phyloP scores from a whole-genome alignment of 2,888 invertebrate species.

The Craniophora ligustri region DNA sequence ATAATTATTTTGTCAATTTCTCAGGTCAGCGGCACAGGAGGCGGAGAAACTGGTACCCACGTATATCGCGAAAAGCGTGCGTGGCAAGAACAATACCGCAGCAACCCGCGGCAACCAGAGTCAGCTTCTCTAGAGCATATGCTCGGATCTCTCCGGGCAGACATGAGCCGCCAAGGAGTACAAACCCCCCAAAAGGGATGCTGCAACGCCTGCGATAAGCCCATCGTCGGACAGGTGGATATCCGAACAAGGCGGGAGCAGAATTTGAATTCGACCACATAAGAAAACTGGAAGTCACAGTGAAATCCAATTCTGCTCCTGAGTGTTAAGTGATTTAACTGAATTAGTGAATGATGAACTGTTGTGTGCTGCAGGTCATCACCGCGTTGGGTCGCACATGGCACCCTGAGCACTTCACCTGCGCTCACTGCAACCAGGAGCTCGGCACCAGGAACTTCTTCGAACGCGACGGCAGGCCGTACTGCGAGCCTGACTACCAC shows the following conservation, averaged over 20 bases:
- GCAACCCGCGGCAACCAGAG: conserved; percentile 88
- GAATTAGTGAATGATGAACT: conserved; percentile 54
- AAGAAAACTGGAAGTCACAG: conserved; percentile 19
- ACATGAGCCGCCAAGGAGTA: conserved; percentile 99
- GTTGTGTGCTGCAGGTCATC: conserved; percentile 90
- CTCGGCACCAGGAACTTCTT: conserved; percentile 99
- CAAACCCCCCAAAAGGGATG: conserved; percentile 99
- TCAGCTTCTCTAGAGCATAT: conserved; percentile 91
- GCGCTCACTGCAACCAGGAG: conserved; percentile 98
- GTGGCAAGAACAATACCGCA: conserved; percentile 87
- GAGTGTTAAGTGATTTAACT: conserved; percentile 39
- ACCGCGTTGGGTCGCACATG: conserved; percentile 99
- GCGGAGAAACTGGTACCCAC: conserved; percentile 86
- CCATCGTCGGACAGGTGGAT: conserved; percentile 98
- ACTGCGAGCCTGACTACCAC: conserved; percentile 99
- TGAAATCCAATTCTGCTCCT: conserved; percentile 30
- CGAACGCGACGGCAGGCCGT: conserved; percentile 98
- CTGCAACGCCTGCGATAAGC: conserved; percentile 99
- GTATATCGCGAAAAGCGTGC: conserved; percentile 90
- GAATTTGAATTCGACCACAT: conserved; percentile 21
- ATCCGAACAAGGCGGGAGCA: conserved; percentile 37
- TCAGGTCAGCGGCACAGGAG: conserved; percentile 81
- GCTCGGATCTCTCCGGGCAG: conserved; percentile 97
- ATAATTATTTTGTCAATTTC: conserved; percentile 27
- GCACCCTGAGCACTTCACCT: conserved; percentile 99